Evolutionary conservation across 2,797 vertebrate genomes (phyloP).

Genomic region (Acanthiza pusilla): DNA sequence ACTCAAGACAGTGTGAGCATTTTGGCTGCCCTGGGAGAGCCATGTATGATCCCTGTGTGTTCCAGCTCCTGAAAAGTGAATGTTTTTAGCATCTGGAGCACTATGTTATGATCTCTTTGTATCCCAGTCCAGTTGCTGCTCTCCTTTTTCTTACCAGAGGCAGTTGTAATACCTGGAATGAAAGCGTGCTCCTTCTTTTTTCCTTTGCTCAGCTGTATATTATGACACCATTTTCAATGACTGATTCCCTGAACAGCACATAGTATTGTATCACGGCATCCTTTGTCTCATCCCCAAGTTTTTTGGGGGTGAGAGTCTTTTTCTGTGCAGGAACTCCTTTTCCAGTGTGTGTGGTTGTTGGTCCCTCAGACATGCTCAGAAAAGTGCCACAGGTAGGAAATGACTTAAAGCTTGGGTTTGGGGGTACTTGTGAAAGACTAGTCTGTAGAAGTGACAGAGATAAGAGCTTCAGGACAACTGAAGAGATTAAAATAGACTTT

Average conservation of each 20-base stretch:
- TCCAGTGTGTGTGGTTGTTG: neutral
- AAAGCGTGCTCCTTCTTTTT: neutral
- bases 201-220: neutral
- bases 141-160: neutral
- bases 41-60: neutral
- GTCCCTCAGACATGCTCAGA: neutral
- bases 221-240: neutral
- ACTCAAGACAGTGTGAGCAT: rapidly evolving
- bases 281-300: neutral
- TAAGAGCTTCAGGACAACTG: neutral
- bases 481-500: neutral
- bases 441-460: neutral
- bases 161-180: neutral
- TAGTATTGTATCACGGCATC: neutral
- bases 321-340: neutral
- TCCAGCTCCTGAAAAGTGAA: neutral
- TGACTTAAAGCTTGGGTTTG: neutral
- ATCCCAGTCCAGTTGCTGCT: neutral
- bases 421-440: neutral
- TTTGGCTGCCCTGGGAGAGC: neutral
- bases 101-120: neutral
- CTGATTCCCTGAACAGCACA: neutral
- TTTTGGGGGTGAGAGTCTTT: neutral
- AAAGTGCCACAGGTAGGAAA: neutral
- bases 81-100: neutral